Evolutionary conservation across 2,113 vertebrate species (phyloP).

Genomic region (Salvelinus alpinus): DNA sequence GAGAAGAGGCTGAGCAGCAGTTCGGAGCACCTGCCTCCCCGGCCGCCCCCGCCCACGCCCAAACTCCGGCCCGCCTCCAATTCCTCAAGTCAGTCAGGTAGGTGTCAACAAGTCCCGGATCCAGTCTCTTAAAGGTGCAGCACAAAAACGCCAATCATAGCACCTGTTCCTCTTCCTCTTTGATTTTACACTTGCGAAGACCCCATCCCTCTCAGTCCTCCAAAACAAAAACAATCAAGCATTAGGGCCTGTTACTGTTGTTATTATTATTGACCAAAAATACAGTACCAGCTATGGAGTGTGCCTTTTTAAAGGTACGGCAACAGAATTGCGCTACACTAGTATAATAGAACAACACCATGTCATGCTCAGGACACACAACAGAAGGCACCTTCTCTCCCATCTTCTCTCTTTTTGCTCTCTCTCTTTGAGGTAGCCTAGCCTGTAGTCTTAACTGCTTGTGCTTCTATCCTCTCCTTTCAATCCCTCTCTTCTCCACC

Average conservation of each 20-base stretch:
- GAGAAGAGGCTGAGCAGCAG: slow-evolving; percentile 79
- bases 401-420: slow-evolving; percentile 45
- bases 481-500: too few relatives aligned
- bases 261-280: too few relatives aligned
- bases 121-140: neutral
- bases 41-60: slow-evolving; percentile 71
- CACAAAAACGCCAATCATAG: too few relatives aligned
- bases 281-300: too few relatives aligned
- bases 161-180: too few relatives aligned
- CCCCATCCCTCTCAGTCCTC: too few relatives aligned
- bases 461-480: slow-evolving; percentile 22
- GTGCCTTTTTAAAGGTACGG: too few relatives aligned
- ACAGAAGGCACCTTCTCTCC: neutral
- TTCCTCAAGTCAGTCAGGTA: slow-evolving; percentile 75
- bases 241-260: too few relatives aligned
- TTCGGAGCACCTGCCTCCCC: slow-evolving; percentile 74
- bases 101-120: slow-evolving; percentile 16
- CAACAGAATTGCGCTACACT: neutral
- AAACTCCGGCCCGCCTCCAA: slow-evolving; percentile 68
- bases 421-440: slow-evolving; percentile 44
- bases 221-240: too few relatives aligned
- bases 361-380: neutral
- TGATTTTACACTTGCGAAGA: too few relatives aligned
- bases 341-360: neutral
- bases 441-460: slow-evolving; percentile 54